Percentiles rank a stretch among this genome's conserved stretches.
These are phyloP conservation scores for Hydractinia echinata DNA, from an alignment of 30 jellyfish, hydroid and myxozoan genomes.

Conservation along the genomic window DNA sequence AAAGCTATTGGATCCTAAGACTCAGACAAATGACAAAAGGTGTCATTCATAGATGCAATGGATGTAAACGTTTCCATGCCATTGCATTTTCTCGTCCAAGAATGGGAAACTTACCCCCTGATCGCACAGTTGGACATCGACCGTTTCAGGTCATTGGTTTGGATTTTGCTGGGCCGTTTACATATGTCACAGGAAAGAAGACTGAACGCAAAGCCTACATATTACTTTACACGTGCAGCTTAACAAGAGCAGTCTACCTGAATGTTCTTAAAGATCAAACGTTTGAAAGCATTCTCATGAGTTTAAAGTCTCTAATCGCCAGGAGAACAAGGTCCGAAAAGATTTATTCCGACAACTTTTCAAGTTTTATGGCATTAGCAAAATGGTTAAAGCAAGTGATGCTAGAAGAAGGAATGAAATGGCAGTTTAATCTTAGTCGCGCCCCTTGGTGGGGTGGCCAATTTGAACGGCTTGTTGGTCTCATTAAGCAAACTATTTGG, in stretches of 20 bases:
- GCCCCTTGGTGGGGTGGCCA: constrained; percentile 15
- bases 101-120: background rate
- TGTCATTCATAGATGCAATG: constrained; percentile 26
- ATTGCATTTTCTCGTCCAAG: background rate
- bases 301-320: constrained; percentile 31
- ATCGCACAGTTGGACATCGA: background rate
- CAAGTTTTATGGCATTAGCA: no score
- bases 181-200: no score
- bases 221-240: constrained; percentile 33
- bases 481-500: constrained; percentile 18
- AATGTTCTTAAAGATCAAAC: constrained; percentile 27
- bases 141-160: constrained; percentile 27
- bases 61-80: constrained; percentile 25
- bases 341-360: constrained; percentile 43
- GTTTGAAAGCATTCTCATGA: constrained; percentile 21
- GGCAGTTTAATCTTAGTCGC: no score
- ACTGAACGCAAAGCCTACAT: constrained; percentile 27
- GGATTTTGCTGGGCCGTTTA: no score
- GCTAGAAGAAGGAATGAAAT: no score
- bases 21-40: constrained; percentile 44
- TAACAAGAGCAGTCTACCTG: constrained; percentile 26
- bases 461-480: constrained; percentile 7
- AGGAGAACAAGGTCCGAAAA: constrained; percentile 26
- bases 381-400: constrained; percentile 53
- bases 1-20: no score